These are phyloP conservation scores for Conomelus anceps DNA, from an alignment of 2,888 invertebrate genomes.

Conservation along the genomic window DNA sequence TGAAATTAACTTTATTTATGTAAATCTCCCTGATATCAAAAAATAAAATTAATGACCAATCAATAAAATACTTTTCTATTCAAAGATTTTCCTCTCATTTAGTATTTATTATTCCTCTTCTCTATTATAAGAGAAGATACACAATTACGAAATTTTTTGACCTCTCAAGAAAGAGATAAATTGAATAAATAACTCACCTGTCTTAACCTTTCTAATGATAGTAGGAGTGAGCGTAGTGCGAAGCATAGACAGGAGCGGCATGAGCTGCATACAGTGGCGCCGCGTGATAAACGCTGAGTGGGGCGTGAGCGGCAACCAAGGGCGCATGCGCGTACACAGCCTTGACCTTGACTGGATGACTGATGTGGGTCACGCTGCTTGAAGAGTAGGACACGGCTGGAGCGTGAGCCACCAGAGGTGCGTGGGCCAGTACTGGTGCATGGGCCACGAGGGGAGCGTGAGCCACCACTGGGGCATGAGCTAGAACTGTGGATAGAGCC, in stretches of 20 bases:
- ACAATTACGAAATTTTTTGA: too few species aligned
- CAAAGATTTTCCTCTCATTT: too few species aligned
- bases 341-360: neutral
- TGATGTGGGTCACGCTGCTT: neutral
- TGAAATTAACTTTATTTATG: too few species aligned
- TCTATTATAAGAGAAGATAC: too few species aligned
- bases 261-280: too few species aligned
- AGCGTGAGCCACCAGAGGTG: constrained; percentile 24
- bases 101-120: too few species aligned
- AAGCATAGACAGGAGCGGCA: neutral
- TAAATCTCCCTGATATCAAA: too few species aligned
- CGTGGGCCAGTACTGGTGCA: constrained; percentile 24
- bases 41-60: too few species aligned
- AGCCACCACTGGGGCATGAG: neutral
- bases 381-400: constrained; percentile 29
- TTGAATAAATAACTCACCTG: neutral
- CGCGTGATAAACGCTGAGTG: neutral
- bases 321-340: neutral
- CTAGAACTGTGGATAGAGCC: neutral
- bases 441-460: constrained; percentile 24
- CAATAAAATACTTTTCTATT: too few species aligned
- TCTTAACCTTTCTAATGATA: neutral
- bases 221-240: neutral
- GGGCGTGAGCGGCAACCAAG: neutral
- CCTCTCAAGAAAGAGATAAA: too few species aligned